Percentiles rank a stretch among this genome's conserved stretches.
Evolutionary conservation across 2,113 vertebrate species (phyloP).

Genomic region (zebrafish (Danio rerio)): GRCz12tu NC_133182.1:33913501-33914000

Average conservation of each 20-base stretch:
- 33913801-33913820: too few relatives aligned
- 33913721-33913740: background rate
- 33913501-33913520: constrained; percentile 8
- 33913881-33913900: too few relatives aligned
- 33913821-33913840: too few relatives aligned
- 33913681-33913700: background rate
- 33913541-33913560: background rate
- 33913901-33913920: too few relatives aligned
- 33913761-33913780: too few relatives aligned
- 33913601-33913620: constrained; percentile 35
- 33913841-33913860: too few relatives aligned
- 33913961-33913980: too few relatives aligned
- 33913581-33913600: constrained; percentile 18
- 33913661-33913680: background rate
- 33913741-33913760: background rate
- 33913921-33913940: too few relatives aligned
- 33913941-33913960: too few relatives aligned
- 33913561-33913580: background rate
- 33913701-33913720: background rate
- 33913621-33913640: constrained; percentile 24
- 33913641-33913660: constrained; percentile 9
- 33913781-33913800: too few relatives aligned
- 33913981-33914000: too few relatives aligned
- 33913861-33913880: too few relatives aligned
- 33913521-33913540: constrained; percentile 8